Conservation (phyloP, 2,888 invertebrate species). For the Nemurella pictetii region DNA sequence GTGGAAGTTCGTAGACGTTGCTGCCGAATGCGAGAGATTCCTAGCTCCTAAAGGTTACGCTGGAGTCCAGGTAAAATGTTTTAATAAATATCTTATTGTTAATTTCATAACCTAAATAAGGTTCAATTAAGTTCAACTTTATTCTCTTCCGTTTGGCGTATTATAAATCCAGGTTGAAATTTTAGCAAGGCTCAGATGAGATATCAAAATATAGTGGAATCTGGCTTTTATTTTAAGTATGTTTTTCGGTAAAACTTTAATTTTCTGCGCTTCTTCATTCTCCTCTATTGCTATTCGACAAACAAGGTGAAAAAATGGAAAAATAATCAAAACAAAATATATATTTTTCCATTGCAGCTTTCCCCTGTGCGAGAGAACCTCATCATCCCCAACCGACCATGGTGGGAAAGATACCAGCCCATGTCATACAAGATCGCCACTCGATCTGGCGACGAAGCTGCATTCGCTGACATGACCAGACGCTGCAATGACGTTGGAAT, state of each 20-base stretch:
- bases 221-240: too few relatives aligned
- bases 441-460: conserved; percentile 51
- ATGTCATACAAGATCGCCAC: conserved; percentile 54
- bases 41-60: conserved; percentile 52
- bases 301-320: too few relatives aligned
- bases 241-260: too few relatives aligned
- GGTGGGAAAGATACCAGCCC: conserved; percentile 57
- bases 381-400: conserved; percentile 55
- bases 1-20: conserved; percentile 54
- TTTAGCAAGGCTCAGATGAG: too few relatives aligned
- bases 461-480: conserved; percentile 54
- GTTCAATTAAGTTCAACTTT: too few relatives aligned
- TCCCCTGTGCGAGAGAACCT: conserved; percentile 78
- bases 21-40: conserved; percentile 53
- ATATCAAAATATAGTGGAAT: too few relatives aligned
- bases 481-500: conserved; percentile 55
- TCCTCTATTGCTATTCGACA: too few relatives aligned
- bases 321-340: neutral
- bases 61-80: conserved; percentile 53
- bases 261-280: too few relatives aligned
- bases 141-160: too few relatives aligned
- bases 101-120: too few relatives aligned
- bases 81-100: too few relatives aligned
- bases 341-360: conserved; percentile 56
- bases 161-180: too few relatives aligned